phyloP scores from a whole-genome alignment of 2,797 vertebrate genomes.

The Mormyrops attenuatus region DNA sequence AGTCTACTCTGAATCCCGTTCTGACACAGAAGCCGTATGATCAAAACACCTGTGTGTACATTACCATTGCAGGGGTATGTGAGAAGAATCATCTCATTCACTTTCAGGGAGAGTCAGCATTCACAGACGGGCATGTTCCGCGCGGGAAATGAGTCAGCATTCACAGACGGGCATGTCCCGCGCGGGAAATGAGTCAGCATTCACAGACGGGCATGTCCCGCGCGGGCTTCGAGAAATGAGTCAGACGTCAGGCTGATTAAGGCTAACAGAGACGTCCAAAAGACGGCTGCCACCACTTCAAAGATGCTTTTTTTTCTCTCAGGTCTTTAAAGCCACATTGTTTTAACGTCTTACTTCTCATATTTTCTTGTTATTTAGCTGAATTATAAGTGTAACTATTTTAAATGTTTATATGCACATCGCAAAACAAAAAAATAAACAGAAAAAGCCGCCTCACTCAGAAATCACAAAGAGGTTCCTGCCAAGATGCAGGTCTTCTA shows the following conservation, averaged over 20 bases:
- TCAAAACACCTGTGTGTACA: background rate
- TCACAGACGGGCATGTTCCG: background rate
- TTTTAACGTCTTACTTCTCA: background rate
- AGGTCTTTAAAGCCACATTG: background rate
- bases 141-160: background rate
- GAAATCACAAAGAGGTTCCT: background rate
- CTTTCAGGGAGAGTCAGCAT: background rate
- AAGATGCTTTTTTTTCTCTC: background rate
- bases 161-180: background rate
- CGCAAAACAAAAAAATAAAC: background rate
- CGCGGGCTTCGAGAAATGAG: background rate
- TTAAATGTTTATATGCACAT: background rate
- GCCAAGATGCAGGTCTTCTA: no score
- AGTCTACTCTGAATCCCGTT: background rate
- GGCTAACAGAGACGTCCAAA: background rate
- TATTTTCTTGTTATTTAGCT: background rate
- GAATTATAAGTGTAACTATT: background rate
- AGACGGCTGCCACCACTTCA: background rate
- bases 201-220: background rate
- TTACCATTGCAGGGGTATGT: background rate
- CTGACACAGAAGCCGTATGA: background rate
- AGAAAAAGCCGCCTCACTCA: background rate
- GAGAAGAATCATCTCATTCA: background rate
- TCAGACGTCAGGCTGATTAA: slow-evolving; percentile 2
- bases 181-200: background rate